Percentiles rank a stretch among this genome's conserved stretches.
phyloP scores from a whole-genome alignment of 2,888 invertebrate species.

The Phalera bucephala region DNA sequence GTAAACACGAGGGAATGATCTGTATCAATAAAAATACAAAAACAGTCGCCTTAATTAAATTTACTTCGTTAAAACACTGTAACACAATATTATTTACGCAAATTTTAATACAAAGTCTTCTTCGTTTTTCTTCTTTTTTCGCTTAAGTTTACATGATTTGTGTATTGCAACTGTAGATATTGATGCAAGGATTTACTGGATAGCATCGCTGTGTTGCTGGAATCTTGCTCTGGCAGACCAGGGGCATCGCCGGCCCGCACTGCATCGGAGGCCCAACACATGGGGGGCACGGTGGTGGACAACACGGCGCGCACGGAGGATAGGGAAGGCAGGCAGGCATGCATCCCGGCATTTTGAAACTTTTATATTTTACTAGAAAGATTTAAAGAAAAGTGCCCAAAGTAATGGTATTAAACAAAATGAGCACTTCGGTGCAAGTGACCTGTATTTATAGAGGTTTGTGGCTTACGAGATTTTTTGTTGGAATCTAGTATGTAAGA shows the following conservation, averaged over 20 bases:
- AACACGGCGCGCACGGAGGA: constrained; percentile 1
- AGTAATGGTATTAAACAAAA: constrained; percentile 11
- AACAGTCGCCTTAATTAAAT: background rate
- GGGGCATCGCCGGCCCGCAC: constrained; percentile 27
- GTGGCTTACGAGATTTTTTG: constrained; percentile 29
- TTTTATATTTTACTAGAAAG: constrained; percentile 20
- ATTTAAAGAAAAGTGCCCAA: background rate
- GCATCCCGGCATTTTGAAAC: constrained; percentile 26
- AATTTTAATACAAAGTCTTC: background rate
- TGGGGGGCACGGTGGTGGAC: constrained; percentile 13
- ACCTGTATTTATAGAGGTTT: constrained; percentile 39
- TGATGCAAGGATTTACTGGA: constrained; percentile 66
- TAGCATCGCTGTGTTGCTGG: constrained; percentile 46
- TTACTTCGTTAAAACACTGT: constrained; percentile 1
- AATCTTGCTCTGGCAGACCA: constrained; percentile 39
- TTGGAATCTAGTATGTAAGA: constrained; percentile 22
- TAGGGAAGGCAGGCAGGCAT: constrained; percentile 5
- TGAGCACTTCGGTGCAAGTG: constrained; percentile 16
- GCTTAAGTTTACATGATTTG: constrained; percentile 59
- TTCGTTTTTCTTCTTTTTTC: constrained; percentile 13
- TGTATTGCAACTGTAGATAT: constrained; percentile 74
- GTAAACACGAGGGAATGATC: too few species aligned
- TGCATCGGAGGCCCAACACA: constrained; percentile 20
- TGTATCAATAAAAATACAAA: background rate
- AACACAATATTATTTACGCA: background rate